Evolutionary conservation across 92 coral and sea anemone genomes (phyloP).

Genomic region (Umimayanthus chanpuru): DNA sequence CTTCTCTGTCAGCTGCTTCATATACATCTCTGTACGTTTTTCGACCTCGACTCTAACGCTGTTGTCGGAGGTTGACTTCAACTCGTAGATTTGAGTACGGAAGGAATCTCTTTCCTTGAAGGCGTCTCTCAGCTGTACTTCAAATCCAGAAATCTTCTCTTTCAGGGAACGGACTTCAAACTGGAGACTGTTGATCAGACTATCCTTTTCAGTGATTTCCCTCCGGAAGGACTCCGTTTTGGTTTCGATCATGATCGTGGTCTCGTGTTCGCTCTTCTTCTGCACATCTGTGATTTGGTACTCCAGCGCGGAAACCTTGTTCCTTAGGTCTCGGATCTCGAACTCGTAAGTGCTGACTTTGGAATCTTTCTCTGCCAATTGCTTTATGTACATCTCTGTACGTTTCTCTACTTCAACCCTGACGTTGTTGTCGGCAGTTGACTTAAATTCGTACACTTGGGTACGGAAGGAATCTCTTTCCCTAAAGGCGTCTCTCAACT

Average conservation of each 20-base stretch:
- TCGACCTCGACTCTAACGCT: slow-evolving; percentile 45
- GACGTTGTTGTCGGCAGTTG: slow-evolving; percentile 16
- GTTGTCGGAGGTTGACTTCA: slow-evolving; percentile 31
- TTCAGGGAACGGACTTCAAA: slow-evolving; percentile 8
- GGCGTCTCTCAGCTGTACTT: slow-evolving; percentile 47
- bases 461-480: slow-evolving; percentile 50
- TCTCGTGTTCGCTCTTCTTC: slow-evolving; percentile 41
- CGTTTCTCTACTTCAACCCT: slow-evolving; percentile 33
- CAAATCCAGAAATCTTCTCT: slow-evolving; percentile 32
- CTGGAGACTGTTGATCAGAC: slow-evolving; percentile 40
- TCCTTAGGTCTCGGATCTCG: slow-evolving; percentile 27
- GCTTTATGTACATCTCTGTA: slow-evolving; percentile 33
- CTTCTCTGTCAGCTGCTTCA: slow-evolving; percentile 47
- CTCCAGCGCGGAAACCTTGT: slow-evolving; percentile 49
- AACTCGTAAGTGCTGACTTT: slow-evolving; percentile 9
- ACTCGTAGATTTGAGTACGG: slow-evolving; percentile 43
- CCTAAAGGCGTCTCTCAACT: slow-evolving; percentile 29
- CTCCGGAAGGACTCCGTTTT: slow-evolving; percentile 50
- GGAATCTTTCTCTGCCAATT: slow-evolving; percentile 32
- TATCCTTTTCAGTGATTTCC: slow-evolving; percentile 47
- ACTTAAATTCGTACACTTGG: slow-evolving; percentile 40
- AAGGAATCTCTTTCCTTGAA: slow-evolving; percentile 55
- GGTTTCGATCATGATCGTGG: slow-evolving; percentile 50
- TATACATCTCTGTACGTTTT: slow-evolving; percentile 33
- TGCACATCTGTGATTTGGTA: slow-evolving; percentile 21